Evolutionary conservation across 2,888 invertebrate species (phyloP), one percentile per base, ranked within the genome.

Genomic region (Spilosoma lubricipeda): DNA sequence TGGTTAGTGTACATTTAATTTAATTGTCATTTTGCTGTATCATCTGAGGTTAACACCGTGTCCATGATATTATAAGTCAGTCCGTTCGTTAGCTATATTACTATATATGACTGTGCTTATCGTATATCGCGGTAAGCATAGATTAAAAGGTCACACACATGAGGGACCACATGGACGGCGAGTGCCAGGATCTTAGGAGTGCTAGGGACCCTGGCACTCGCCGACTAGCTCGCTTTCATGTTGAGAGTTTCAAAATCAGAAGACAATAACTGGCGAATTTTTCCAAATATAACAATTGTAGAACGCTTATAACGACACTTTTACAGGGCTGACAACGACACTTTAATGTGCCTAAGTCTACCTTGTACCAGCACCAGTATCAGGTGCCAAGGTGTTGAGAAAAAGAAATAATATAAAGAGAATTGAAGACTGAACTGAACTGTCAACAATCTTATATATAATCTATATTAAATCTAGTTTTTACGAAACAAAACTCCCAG

Each of bases 1-100:
- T 93, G 97, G 98, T 98, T 93, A 96, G 97, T 83, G 15, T 30
- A 5, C 30, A 30, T 30, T 63, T 63, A 63, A 63, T 63, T 30
- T 63, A 30, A 30, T 63, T 63, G 30, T 63, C 2, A 63, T 18
- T 30, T 18, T 59, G 8, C n/a, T 59, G n/a, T 63, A 7, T 2
- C 18, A 63, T 30, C 30, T 27, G 18, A 30, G 30, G 18, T 8
- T 30, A 63, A 30, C 15, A 63, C 15, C 15, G 30, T 15, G 18
- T 7, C 30, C 59, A 15, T 59, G 11, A 45, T 15, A 15, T 45
- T 15, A 45, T 45, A 18, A 48, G 48, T 48, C 48, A 48, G 48
- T 20, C 20, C 48, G 48, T 48, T n/a, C 27, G 13, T 59, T 27
- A 27, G 27, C 27, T n/a, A 59, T 27, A 56, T n/a, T 7, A 27